Percentiles rank a stretch among this genome's conserved stretches.
Evolutionary conservation across 2,113 vertebrate genomes (phyloP).

Genomic region (Puntigrus tetrazona): DNA sequence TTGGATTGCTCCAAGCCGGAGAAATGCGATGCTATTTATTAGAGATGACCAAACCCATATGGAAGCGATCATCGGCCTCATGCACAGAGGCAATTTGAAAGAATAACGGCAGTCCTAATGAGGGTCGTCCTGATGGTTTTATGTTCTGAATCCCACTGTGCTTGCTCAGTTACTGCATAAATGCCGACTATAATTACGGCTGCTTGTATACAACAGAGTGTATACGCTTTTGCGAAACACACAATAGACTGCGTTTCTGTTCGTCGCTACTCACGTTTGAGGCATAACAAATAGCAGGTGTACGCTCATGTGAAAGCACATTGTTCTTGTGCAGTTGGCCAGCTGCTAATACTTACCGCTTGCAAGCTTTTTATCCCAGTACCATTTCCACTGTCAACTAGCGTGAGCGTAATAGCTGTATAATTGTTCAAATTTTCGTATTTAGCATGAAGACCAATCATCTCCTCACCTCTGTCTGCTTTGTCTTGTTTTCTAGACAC

Average conservation of each 20-base stretch:
- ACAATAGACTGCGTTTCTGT: slow-evolving; percentile 1
- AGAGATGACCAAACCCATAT: slow-evolving; percentile 72
- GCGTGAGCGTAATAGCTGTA: not conserved
- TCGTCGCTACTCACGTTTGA: not conserved
- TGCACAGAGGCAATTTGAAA: slow-evolving; percentile 46
- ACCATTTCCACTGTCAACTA: not conserved
- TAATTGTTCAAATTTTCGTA: not conserved
- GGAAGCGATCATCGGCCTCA: slow-evolving; percentile 69
- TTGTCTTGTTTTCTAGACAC: slow-evolving; percentile 29
- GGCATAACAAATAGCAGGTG: not conserved
- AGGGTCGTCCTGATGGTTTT: slow-evolving; percentile 69
- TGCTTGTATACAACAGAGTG: slow-evolving; percentile 1
- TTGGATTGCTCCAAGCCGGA: slow-evolving; percentile 70
- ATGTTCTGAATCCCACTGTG: slow-evolving; percentile 73
- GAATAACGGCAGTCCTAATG: slow-evolving; percentile 62
- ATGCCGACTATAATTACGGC: slow-evolving; percentile 48
- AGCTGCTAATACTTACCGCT: slow-evolving; percentile 19
- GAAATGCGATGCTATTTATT: slow-evolving; percentile 74
- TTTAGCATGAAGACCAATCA: slow-evolving; percentile 9
- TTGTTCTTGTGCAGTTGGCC: not conserved
- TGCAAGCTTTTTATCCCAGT: slow-evolving; percentile 7
- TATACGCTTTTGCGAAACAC: not conserved
- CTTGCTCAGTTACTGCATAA: slow-evolving; percentile 67
- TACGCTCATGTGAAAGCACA: not conserved
- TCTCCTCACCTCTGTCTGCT: not conserved